Conservation (phyloP, 2,797 vertebrate genomes). For the Pelodytes ibericus region DNA sequence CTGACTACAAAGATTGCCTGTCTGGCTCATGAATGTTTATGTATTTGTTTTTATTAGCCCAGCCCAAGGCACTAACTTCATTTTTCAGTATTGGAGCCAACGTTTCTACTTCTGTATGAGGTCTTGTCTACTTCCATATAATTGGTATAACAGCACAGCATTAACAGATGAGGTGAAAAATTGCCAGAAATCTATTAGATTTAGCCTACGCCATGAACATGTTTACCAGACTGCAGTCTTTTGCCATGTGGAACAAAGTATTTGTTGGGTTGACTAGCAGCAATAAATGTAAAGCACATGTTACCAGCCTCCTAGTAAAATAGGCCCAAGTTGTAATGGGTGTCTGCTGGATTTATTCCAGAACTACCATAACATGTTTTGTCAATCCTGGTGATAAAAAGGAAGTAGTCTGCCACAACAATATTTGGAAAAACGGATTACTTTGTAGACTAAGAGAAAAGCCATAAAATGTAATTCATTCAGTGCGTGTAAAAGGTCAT, state of each 20-base stretch:
- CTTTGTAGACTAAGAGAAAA: no score
- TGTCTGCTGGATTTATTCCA: no score
- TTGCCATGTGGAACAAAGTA: constrained; percentile 36
- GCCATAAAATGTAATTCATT: no score
- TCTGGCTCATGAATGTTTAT: no score
- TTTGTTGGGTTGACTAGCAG: constrained; percentile 1
- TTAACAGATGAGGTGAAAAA: background rate
- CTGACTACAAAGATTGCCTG: no score
- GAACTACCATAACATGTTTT: no score
- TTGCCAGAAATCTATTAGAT: background rate
- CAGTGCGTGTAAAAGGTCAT: no score
- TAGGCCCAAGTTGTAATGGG: constrained; percentile 3
- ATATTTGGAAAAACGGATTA: no score
- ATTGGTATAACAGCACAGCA: constrained; percentile 8
- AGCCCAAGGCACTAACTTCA: no score
- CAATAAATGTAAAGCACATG: constrained; percentile 24
- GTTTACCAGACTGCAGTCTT: background rate
- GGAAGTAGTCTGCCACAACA: no score
- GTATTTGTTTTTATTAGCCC: no score
- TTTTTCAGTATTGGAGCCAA: background rate
- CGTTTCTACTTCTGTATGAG: constrained; percentile 9
- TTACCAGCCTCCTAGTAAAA: background rate
- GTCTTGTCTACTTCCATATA: constrained; percentile 8
- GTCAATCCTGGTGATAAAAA: no score
- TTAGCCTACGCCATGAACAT: background rate